A percentile compares a stretch with the other conserved stretches of the same genome.
These are phyloP conservation scores for Calameuta idolon DNA, from an alignment of 2,888 invertebrate species.

Conservation along the genomic window DNA sequence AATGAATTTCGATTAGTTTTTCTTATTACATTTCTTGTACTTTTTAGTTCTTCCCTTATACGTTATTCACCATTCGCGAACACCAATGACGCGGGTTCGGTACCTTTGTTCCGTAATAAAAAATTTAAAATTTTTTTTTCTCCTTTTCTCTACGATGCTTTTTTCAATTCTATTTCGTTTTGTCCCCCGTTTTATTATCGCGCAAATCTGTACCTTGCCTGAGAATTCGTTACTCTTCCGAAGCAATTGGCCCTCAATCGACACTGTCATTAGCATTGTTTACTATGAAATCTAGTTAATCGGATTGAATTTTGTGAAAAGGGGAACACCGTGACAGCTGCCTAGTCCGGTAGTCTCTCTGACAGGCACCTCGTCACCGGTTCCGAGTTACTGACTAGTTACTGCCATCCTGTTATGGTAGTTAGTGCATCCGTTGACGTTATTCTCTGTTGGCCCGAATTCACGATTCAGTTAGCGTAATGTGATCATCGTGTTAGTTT, in stretches of 20 bases:
- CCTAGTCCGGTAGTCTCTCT: not conserved
- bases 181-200: not conserved
- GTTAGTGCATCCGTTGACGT: constrained; percentile 5
- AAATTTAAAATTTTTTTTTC: not conserved
- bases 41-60: not conserved
- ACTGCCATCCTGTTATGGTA: constrained; percentile 10
- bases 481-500: not conserved
- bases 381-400: constrained; percentile 1
- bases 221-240: not conserved
- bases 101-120: not conserved
- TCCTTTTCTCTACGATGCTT: not conserved
- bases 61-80: not conserved
- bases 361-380: constrained; percentile 2
- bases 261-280: constrained; percentile 43
- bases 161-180: not conserved
- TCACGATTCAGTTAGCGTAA: constrained; percentile 18
- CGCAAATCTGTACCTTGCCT: not conserved
- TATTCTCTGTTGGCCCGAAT: constrained; percentile 2
- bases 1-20: not conserved
- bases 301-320: constrained; percentile 38
- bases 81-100: too few relatives aligned
- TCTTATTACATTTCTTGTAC: not conserved
- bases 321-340: constrained; percentile 27
- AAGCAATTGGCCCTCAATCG: not conserved
- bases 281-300: constrained; percentile 31